A percentile compares a stretch with the other conserved stretches of the same genome.
Conservation (phyloP, 2,888 invertebrate genomes). For the Caenorhabditis parvicauda region DNA sequence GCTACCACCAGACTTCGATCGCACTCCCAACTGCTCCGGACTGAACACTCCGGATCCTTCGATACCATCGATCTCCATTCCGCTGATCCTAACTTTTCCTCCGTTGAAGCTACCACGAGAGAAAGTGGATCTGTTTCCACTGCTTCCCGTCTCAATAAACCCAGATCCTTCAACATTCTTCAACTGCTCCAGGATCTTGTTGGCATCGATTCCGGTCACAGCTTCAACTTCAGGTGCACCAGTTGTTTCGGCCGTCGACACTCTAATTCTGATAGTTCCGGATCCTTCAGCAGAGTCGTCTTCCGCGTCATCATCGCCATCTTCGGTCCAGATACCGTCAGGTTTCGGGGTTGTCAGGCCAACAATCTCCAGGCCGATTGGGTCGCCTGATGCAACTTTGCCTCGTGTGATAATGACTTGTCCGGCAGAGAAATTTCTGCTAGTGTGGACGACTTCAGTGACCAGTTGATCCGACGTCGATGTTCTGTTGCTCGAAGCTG, state of each 20-base stretch:
- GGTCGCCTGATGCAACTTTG: constrained; percentile 19
- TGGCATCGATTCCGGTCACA: no score
- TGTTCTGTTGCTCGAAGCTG: constrained; percentile 11
- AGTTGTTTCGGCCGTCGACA: background rate
- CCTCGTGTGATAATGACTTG: constrained; percentile 39
- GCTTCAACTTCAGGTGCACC: no score
- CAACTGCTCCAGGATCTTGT: no score
- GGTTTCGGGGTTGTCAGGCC: no score
- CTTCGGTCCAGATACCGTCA: constrained; percentile 8
- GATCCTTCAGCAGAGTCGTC: constrained; percentile 6
- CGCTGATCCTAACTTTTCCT: background rate
- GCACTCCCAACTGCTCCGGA: no score
- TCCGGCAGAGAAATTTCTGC: constrained; percentile 38
- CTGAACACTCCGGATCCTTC: constrained; percentile 10
- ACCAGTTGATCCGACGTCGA: constrained; percentile 19
- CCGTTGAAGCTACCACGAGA: background rate
- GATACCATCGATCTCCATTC: background rate
- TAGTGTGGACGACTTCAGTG: constrained; percentile 20
- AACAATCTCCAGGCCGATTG: constrained; percentile 27
- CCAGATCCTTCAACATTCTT: constrained; percentile 4
- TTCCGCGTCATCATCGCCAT: no score
- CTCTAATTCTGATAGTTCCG: background rate
- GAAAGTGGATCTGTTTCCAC: no score
- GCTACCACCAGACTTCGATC: no score
- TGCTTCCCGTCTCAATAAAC: constrained; percentile 1